Base-by-base conservation (phyloP, 2,888 invertebrate genomes). In the Polyommatus iphigenia region DNA sequence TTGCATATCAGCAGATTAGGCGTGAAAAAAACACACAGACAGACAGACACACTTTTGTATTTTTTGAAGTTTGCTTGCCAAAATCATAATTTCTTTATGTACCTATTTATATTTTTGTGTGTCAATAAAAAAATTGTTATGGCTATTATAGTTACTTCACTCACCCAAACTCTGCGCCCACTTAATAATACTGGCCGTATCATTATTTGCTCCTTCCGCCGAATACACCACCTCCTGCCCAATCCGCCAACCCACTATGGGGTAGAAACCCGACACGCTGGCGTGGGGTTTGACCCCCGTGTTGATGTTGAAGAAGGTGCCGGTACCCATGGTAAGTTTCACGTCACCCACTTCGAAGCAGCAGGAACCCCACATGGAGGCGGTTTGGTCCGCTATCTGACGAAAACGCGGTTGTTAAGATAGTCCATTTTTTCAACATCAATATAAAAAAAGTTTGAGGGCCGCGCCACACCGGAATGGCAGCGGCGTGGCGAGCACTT, bases 271-370 rank as follows among this genome's bases (percentile, higher is more conserved):
- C 77, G 96, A 95, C 5, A 97, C 91, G 75, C 98, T 97, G 0
- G 98, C 97, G 85, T 97, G 97, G 0, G 98, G 97, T 80, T 94
- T 87, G 0, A 85, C 81, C 0, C 97, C 97, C 0, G 98, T 98
- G 86, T 98, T 97, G 57, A 98, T 95, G 87, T 98, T 96, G 71
- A 99, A 91, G 90, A 99, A 99, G 0, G 97, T 97, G 0, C 99
- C 99, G 0, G 99, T 99, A 0, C 99, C 99, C 93, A 99, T 95
- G 0, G 98, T 98, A 2, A 98, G 92, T 87, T 98, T 99, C 1
- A 98, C 95, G 86, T 97, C 97, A 41, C 97, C 97, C 0, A 95
- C 91, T 3, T 95, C 89, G 85, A 97, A 97, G 85, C 98, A 97
- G 80, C 97, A 97, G 0, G 97, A 97, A 6, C 98, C 99, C 95